Conservation (phyloP, 2,113 vertebrate species). For the Genyomyrus donnyi region DNA sequence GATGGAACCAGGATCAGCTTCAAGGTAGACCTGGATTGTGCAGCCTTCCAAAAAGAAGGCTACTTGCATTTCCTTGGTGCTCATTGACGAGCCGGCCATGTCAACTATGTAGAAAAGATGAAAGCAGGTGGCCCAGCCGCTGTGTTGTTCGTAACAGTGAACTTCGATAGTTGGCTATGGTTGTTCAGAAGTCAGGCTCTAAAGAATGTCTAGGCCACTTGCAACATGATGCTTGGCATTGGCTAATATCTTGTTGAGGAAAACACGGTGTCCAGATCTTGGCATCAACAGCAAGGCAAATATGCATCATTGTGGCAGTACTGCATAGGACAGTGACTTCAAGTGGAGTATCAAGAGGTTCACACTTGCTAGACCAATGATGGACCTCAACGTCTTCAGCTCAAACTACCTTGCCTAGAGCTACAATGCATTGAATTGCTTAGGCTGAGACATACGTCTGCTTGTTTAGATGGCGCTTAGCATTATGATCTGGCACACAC, state of each 20-base stretch:
- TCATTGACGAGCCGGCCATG: neutral
- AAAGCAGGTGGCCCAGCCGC: neutral
- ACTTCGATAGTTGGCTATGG: neutral
- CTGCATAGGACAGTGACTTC: neutral
- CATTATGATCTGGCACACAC: neutral
- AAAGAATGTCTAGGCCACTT: neutral
- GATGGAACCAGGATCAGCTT: neutral
- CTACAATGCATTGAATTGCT: neutral
- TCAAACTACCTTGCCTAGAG: neutral
- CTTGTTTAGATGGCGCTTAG: neutral
- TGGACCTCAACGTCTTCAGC: neutral
- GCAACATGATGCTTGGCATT: neutral
- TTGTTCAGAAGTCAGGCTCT: neutral
- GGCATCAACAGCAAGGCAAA: neutral
- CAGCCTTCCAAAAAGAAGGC: neutral
- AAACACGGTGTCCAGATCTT: neutral
- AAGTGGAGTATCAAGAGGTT: neutral
- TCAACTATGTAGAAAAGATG: neutral
- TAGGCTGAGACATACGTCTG: neutral
- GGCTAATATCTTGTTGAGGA: neutral
- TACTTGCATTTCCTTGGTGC: neutral
- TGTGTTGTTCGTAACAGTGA: neutral
- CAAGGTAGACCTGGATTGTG: neutral
- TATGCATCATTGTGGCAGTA: neutral
- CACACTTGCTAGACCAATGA: neutral